A percentile compares a stretch with the other conserved stretches of the same genome.
Conservation (phyloP, 2,888 invertebrate genomes). For the Willowsia nigromaculata region DNA sequence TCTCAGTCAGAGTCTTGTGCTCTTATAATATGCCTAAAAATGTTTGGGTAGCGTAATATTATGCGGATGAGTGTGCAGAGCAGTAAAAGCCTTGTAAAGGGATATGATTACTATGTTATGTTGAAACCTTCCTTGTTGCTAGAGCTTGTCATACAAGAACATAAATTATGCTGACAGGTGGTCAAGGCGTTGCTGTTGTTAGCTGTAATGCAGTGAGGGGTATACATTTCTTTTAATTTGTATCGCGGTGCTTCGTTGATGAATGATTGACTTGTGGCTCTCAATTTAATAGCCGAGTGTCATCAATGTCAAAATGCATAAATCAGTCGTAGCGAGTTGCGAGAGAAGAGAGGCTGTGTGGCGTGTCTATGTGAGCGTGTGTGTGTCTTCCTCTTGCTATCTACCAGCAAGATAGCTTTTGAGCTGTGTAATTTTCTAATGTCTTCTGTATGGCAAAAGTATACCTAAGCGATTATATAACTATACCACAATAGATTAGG, state of each 20-base stretch:
- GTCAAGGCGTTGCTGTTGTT: constrained; percentile 59
- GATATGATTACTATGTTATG: constrained; percentile 56
- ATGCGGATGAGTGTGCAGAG: constrained; percentile 12
- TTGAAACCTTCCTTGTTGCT: constrained; percentile 57
- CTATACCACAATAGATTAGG: background rate
- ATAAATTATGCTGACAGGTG: constrained; percentile 73
- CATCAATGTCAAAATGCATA: constrained; percentile 73
- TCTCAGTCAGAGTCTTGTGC: background rate
- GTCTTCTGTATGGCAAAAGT: background rate
- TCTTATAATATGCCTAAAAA: background rate
- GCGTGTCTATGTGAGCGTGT: background rate
- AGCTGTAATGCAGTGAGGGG: constrained; percentile 56
- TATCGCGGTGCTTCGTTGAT: constrained; percentile 69
- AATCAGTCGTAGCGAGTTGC: constrained; percentile 45
- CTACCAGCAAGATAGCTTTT: background rate
- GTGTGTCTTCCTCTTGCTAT: background rate
- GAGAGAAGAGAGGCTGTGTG: constrained; percentile 31
- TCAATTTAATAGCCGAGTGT: constrained; percentile 72
- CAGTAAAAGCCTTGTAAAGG: constrained; percentile 30
- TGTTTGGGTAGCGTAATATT: background rate
- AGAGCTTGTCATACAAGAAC: constrained; percentile 70
- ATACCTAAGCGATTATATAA: background rate
- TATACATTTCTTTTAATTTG: constrained; percentile 71
- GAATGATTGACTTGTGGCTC: constrained; percentile 73
- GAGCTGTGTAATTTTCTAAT: background rate